phyloP scores from a whole-genome alignment of 2,113 vertebrate genomes.

The Lamprotornis superbus region DNA sequence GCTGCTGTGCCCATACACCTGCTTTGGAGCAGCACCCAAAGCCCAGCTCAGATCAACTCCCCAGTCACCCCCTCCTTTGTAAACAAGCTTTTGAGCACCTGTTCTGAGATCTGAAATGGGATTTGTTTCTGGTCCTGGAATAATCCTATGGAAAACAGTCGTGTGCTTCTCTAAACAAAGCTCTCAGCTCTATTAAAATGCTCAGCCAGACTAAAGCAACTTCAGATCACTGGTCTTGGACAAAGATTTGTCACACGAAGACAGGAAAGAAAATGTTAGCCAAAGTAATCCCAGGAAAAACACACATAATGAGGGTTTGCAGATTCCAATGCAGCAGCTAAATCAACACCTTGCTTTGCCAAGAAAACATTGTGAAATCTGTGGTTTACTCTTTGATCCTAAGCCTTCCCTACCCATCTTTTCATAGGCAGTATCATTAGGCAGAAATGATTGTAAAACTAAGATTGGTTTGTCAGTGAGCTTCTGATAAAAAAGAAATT shows the following conservation, averaged over 20 bases:
- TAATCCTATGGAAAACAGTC: background rate
- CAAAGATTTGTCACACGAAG: background rate
- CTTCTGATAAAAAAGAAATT: background rate
- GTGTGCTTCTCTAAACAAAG: background rate
- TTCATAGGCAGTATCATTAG: slow-evolving; percentile 12
- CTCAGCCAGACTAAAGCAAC: background rate
- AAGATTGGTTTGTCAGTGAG: slow-evolving; percentile 1
- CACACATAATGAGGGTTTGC: background rate
- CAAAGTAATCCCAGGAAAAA: slow-evolving; percentile 18
- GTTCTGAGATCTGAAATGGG: background rate
- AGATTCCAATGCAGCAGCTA: slow-evolving; percentile 2
- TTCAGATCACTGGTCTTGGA: background rate
- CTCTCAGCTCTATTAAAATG: background rate
- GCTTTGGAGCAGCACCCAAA: background rate
- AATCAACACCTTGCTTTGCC: slow-evolving; percentile 28
- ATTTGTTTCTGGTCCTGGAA: background rate
- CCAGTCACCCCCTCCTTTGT: fast-evolving
- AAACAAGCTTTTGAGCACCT: slow-evolving; percentile 28
- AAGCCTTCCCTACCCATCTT: slow-evolving; percentile 6
- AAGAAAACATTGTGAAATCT: slow-evolving; percentile 36
- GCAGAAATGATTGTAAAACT: slow-evolving; percentile 42
- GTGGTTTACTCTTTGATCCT: background rate
- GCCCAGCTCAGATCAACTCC: background rate
- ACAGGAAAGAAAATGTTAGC: background rate
- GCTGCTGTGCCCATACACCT: background rate